phyloP scores from a whole-genome alignment of 1,140 invertebrate species.

The Oppia nitens region DNA sequence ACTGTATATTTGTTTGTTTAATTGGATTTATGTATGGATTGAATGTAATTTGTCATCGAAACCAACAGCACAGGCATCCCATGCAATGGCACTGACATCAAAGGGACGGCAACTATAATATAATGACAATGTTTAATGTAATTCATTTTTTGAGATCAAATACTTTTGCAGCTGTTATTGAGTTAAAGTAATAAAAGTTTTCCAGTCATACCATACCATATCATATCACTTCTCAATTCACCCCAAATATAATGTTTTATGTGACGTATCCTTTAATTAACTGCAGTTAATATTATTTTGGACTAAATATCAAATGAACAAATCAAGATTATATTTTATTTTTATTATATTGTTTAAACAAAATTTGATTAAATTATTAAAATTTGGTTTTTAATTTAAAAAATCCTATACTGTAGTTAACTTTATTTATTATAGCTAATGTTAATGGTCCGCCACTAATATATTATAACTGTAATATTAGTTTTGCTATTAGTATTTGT shows the following conservation, averaged over 20 bases:
- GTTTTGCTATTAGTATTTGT: not conserved
- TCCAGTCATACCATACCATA: not conserved
- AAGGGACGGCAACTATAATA: no score
- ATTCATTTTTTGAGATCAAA: not conserved
- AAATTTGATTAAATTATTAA: not conserved
- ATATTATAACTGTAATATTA: not conserved
- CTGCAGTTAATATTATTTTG: no score
- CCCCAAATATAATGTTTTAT: not conserved
- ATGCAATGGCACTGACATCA: no score
- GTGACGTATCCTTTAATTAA: not conserved
- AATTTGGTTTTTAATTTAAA: not conserved
- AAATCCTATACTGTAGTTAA: not conserved
- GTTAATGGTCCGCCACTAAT: not conserved
- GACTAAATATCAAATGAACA: not conserved
- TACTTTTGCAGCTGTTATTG: not conserved
- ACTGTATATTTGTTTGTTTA: no score
- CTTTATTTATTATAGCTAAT: not conserved
- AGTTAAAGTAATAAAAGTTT: not conserved
- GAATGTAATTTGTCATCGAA: no score
- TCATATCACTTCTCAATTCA: not conserved
- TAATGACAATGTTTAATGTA: not conserved
- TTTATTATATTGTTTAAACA: not conserved
- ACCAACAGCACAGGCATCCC: no score
- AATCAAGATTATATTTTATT: not conserved
- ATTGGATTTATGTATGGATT: no score